These are phyloP conservation scores for Ooceraea biroi DNA, from an alignment of 1,140 invertebrate species.

Conservation along the genomic window DNA sequence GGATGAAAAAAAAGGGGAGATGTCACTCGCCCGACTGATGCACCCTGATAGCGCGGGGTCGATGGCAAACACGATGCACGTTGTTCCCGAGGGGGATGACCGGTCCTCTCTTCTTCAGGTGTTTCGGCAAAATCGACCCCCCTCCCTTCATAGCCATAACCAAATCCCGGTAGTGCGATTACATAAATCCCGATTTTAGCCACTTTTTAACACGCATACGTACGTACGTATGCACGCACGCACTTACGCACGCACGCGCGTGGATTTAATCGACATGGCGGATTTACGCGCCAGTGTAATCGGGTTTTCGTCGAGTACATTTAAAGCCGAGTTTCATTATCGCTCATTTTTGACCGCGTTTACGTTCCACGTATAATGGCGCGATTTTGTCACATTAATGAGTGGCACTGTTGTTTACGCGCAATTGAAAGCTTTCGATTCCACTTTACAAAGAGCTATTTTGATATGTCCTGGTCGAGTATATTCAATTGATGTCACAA, in stretches of 20 bases:
- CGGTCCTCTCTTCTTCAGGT: constrained; percentile 24
- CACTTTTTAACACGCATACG: constrained; percentile 38
- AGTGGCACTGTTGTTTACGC: constrained; percentile 43
- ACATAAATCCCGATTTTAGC: constrained; percentile 33
- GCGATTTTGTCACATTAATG: constrained; percentile 56
- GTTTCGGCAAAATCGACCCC: constrained; percentile 23
- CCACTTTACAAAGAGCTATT: constrained; percentile 53
- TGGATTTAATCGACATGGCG: constrained; percentile 40
- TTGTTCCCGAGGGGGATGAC: neutral
- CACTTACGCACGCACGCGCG: too few relatives aligned
- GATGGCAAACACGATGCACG: neutral
- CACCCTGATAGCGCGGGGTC: neutral
- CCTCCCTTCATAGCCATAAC: neutral
- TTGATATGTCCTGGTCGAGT: constrained; percentile 39
- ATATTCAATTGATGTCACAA: constrained; percentile 34
- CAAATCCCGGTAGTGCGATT: neutral
- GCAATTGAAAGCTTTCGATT: constrained; percentile 58
- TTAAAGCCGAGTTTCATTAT: constrained; percentile 59
- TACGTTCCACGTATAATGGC: constrained; percentile 55
- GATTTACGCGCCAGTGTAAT: constrained; percentile 56
- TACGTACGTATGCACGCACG: neutral
- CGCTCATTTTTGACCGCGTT: constrained; percentile 54
- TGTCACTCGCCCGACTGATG: constrained; percentile 39
- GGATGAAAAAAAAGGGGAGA: constrained; percentile 1
- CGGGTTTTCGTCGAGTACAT: constrained; percentile 56